Base-by-base conservation (phyloP, 1,140 invertebrate genomes). In the Brachionus asplanchnoidis region DNA sequence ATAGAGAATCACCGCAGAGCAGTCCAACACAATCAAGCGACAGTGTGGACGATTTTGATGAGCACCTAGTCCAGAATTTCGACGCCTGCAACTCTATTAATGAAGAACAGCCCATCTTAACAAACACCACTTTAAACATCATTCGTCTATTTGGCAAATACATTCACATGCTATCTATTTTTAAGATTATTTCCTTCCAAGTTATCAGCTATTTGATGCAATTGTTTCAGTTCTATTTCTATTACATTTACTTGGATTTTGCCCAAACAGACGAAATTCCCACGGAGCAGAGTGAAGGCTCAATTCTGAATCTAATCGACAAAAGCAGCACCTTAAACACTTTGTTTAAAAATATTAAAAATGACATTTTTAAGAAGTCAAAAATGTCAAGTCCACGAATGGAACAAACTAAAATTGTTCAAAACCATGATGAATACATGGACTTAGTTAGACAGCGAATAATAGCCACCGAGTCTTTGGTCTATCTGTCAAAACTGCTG, bases 121-220 rank as follows among this genome's bases (percentile, higher is more conserved):
- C 97, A 8, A 99, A 98, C 88, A 98, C 97, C 1, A 95, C 96
- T 0, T 88, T 99, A 14, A 96, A 95, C 85, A 93, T 99, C 3
- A 89, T 99, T 26, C 91, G 97, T 86, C 93, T 97, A 79, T 96
- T 96, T 89, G 97, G 97, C 89, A 86, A 93, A 94, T 77, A 77
- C 17, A 77, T 77, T 53, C 73, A 77, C n/a, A 77, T 77, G 73
- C 14, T 77, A 12, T 50, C 20, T 26, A 23, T 77, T 12, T 77
- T 77, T 53, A 77, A 77, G 50, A 77, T 77, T 26, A 77, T 77
- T 23, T 46, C 73, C 1, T 50, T 50, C 50, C 73, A 77, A 77
- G 73, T 77, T 28, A 50, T 77, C 17, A 26, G 42, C 9, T 77
- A 77, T 77, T 26, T 77, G 42, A 77, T 77, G 73, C 73, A 77